These are phyloP conservation scores for Neopelma chrysocephalum DNA, from an alignment of 2,797 vertebrate species.

Conservation along the genomic window DNA sequence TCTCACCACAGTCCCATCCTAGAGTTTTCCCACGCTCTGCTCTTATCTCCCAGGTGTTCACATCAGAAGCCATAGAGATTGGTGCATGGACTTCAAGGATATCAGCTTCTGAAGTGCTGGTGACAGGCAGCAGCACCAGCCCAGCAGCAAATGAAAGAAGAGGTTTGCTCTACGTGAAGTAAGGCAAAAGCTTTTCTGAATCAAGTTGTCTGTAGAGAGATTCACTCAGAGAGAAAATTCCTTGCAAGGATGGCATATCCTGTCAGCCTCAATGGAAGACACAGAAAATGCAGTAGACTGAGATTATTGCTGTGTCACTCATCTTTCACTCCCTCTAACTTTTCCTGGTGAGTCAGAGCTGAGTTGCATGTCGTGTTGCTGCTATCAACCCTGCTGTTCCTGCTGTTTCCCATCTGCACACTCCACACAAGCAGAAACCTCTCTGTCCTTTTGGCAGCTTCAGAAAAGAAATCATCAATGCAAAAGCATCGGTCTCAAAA, in stretches of 20 bases:
- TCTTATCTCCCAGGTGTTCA: not conserved
- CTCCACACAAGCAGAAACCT: not conserved
- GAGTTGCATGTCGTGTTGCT: not conserved
- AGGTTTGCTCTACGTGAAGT: not conserved
- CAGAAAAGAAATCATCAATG: not conserved
- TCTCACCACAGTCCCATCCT: not conserved
- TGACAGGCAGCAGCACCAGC: not conserved
- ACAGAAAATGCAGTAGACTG: not conserved
- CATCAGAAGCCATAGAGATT: not conserved
- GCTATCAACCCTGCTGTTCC: not conserved
- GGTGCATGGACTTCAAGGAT: not conserved
- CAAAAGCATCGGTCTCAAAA: not conserved
- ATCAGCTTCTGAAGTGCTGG: not conserved
- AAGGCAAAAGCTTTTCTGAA: not conserved
- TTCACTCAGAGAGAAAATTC: not conserved
- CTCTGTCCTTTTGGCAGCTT: not conserved
- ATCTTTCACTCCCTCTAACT: not conserved
- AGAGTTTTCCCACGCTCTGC: not conserved
- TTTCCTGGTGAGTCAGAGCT: conserved; percentile 21
- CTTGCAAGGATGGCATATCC: not conserved
- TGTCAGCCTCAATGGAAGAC: not conserved
- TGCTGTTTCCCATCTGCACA: not conserved
- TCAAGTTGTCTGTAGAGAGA: not conserved
- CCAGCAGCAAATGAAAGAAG: not conserved
- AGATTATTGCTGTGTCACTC: not conserved